Base-by-base conservation (phyloP, 1,140 invertebrate genomes). In the Meloidogyne exigua region DNA sequence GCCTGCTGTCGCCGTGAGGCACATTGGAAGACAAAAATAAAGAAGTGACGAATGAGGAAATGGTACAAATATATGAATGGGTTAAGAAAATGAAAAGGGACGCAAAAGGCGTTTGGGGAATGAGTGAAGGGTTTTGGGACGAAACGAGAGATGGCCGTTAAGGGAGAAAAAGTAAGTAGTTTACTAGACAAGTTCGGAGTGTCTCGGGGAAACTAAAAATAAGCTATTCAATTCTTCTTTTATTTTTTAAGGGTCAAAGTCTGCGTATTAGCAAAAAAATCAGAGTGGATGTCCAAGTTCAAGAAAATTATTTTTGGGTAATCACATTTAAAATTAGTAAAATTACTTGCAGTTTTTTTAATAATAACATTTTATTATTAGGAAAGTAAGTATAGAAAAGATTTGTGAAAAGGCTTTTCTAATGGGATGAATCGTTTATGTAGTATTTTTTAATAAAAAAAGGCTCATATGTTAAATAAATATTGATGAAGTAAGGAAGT, bases 41-140 rank as follows among this genome's bases (percentile, higher is more conserved):
- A 57, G 49, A 57, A 57, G 49, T 57, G 49, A 57, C 49, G 49
- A 57, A 57, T 57, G 49, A n/a, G 49, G 49, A 57, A 57, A 57
- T 57, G 49, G 49, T 57, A 57, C 49, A 57, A n/a, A 7, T 57
- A 57, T 57, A 57, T 57, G 49, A 57, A 57, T 57, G 49, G 49
- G 49, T 57, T 57, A 57, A 57, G n/a, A n/a, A 57, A 9, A 57
- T 0, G 49, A 57, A 57, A 57, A 57, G 18, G 49, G 49, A 57
- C 49, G 49, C 49, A 57, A 57, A 57, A 57, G 9, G 49, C 49
- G 49, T 57, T 57, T 57, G 49, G 49, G 49, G 49, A 57, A 57
- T n/a, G 49, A 57, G n/a, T 57, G 49, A n/a, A 57, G 49, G 49
- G 49, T 18, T 18, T 57, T n/a, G 18, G 18, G 49, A 57, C 49